phyloP scores from a whole-genome alignment of 1,140 invertebrate species.

The Doryteuthis pealeii region DNA sequence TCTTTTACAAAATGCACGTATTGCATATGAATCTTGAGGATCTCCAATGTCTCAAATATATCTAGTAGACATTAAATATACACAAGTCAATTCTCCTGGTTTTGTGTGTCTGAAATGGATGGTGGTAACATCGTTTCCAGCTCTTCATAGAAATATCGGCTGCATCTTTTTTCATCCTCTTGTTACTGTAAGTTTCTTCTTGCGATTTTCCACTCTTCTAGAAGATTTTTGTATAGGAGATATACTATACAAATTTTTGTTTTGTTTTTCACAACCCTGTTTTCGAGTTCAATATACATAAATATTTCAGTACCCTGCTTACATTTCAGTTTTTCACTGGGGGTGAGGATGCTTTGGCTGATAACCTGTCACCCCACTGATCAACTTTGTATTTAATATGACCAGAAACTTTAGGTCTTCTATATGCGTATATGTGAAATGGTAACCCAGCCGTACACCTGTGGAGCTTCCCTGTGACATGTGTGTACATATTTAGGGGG shows the following conservation, averaged over 20 bases:
- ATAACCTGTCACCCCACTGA: conserved; percentile 38
- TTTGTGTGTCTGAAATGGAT: neutral
- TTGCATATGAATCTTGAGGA: conserved; percentile 81
- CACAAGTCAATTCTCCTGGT: conserved; percentile 24
- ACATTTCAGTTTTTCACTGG: conserved; percentile 27
- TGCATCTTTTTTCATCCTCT: neutral
- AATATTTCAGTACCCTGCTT: conserved; percentile 35
- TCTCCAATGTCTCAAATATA: conserved; percentile 64
- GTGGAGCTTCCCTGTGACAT: conserved; percentile 88
- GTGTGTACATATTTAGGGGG: too few species aligned
- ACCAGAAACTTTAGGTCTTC: conserved; percentile 59
- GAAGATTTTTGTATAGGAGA: neutral
- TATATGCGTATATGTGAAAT: conserved; percentile 90
- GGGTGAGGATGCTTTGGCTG: conserved; percentile 17
- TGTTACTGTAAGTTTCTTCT: neutral
- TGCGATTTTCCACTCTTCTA: neutral
- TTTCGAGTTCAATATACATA: conserved; percentile 37
- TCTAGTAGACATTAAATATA: conserved; percentile 50
- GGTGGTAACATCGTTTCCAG: neutral
- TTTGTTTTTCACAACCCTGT: conserved; percentile 18
- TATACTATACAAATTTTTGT: neutral
- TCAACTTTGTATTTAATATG: conserved; percentile 30
- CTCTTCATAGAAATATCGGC: neutral
- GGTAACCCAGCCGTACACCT: conserved; percentile 88
- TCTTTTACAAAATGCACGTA: conserved; percentile 68